Evolutionary conservation across 2,797 vertebrate genomes (phyloP), one percentile per base, ranked within the genome.

Genomic region (Spondyliosoma cantharus): DNA sequence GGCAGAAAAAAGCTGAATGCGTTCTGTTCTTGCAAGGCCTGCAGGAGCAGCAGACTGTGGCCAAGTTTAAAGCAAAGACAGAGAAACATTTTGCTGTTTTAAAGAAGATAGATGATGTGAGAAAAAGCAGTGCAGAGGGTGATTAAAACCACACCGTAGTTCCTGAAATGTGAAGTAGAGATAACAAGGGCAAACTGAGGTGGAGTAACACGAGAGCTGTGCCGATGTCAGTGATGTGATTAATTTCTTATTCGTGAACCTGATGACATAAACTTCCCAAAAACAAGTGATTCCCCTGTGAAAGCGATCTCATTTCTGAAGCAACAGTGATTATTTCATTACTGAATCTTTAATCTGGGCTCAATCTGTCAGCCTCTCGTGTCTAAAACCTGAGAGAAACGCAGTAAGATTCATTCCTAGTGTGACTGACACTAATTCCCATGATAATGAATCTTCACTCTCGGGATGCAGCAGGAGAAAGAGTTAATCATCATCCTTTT

Each of bases 61-160:
- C 71, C 63, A 68, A 63, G 59, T 80, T 76, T 64, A 62, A 84
- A 84, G 45, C 20, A 73, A 78, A 83, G 54, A 66, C 78, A 78
- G 74, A 24, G 9, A 22, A 42, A 29, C 70, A 37, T 62, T 76
- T 68, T 76, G 6, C 62, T 61, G 8, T 68, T 81, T 76, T 3
- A 58, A 65, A 84, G 61, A 42, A 78, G 76, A 88, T 43, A 68
- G 62, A 77, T 75, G 48, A 42, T 69, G 25, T 7, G 42, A 48
- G 42, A 49, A 19, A 32, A 29, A 76, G 69, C 54, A 71, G 57
- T 37, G 78, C 68, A 46, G 49, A 43, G 12, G 42, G 42, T 59
- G 64, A 87, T 85, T 87, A 58, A 81, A 80, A 42, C 72, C 87
- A 89, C 43, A 76, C 58, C 81, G 59, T 22, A 49, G 29, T 66